Conservation (phyloP, 2,113 vertebrate genomes). For the Trinectes maculatus region DNA sequence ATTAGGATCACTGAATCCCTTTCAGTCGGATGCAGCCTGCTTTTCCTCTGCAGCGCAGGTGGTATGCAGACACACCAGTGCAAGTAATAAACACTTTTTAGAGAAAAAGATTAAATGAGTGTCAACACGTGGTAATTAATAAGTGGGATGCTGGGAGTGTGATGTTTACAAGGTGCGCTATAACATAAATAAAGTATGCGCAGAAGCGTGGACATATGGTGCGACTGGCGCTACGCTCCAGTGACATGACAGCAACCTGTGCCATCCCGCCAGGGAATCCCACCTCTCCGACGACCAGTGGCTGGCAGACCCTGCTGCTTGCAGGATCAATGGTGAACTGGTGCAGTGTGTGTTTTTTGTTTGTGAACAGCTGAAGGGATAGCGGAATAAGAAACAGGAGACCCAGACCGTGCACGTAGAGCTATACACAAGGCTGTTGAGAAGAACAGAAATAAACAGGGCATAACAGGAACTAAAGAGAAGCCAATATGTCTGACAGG, state of each 20-base stretch:
- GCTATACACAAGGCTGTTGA: slow-evolving; percentile 19
- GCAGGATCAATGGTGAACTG: slow-evolving; percentile 43
- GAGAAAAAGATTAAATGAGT: slow-evolving; percentile 84
- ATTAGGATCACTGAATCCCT: slow-evolving; percentile 24
- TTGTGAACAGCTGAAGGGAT: slow-evolving; percentile 4
- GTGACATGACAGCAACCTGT: slow-evolving; percentile 83
- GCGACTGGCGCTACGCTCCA: slow-evolving; percentile 67
- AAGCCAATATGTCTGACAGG: slow-evolving; percentile 27
- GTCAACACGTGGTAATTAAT: slow-evolving; percentile 85
- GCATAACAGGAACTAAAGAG: slow-evolving; percentile 30
- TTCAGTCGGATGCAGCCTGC: slow-evolving; percentile 30
- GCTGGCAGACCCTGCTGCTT: slow-evolving; percentile 52
- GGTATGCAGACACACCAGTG: slow-evolving; percentile 66
- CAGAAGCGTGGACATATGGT: slow-evolving; percentile 83
- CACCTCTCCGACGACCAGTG: slow-evolving; percentile 65
- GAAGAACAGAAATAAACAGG: slow-evolving; percentile 11
- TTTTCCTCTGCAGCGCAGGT: slow-evolving; percentile 71
- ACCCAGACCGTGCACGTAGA: slow-evolving; percentile 8
- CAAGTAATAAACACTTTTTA: slow-evolving; percentile 87
- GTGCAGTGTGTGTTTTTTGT: slow-evolving; percentile 27
- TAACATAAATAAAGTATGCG: slow-evolving; percentile 82
- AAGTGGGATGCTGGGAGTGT: slow-evolving; percentile 79
- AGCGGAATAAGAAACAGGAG: slow-evolving; percentile 6
- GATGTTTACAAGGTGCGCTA: slow-evolving; percentile 81
- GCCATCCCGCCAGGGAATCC: slow-evolving; percentile 75